Evolutionary conservation across 2,797 vertebrate genomes (phyloP), one percentile per base, ranked within the genome.

Genomic region (Geotrypetes seraphini): DNA sequence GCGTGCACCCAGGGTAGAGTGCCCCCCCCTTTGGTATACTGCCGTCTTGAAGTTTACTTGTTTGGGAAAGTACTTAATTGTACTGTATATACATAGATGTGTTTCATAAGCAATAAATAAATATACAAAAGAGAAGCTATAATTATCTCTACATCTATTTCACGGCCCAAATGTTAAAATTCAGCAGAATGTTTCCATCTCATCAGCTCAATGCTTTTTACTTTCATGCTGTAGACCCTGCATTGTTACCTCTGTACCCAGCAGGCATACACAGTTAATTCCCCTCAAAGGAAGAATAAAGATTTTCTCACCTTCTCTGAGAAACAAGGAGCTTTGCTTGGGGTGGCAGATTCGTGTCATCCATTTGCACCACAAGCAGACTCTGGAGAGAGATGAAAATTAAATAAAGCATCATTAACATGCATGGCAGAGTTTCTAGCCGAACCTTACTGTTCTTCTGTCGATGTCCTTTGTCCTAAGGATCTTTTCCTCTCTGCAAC

Each of bases 351-450:
- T 24, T 28, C 18, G 26, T 19, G 16, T 49, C 58, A 27, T 51
- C 31, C 16, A 27, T 51, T 31, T 42, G 37, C 39, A 40, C 40
- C 24, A 26, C 19, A 35, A 50, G 46, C 10, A n/a, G 25, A 8
- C 53, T 41, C 25, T 34, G 28, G 40, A 38, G 28, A 9, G 12
- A 17, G 24, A 43, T 44, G 22, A 18, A 22, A 32, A 18, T 12
- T 16, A 31, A 29, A 8, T 43, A 7, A 15, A 39, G 12, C 16
- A 31, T 31, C 14, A 20, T 50, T 43, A 31, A 31, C 35, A 39
- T 35, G 40, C 23, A n/a, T 4, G n/a, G 3, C 18, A 10, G 8
- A n/a, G 18, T 49, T 49, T 17, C 19, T n/a, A 12, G 21, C 26
- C 14, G 10, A 25, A 16, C 32, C 34, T 16, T 5, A 13, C 22